Conservation (phyloP, 2,113 vertebrate genomes). For the Otis tarda region DNA sequence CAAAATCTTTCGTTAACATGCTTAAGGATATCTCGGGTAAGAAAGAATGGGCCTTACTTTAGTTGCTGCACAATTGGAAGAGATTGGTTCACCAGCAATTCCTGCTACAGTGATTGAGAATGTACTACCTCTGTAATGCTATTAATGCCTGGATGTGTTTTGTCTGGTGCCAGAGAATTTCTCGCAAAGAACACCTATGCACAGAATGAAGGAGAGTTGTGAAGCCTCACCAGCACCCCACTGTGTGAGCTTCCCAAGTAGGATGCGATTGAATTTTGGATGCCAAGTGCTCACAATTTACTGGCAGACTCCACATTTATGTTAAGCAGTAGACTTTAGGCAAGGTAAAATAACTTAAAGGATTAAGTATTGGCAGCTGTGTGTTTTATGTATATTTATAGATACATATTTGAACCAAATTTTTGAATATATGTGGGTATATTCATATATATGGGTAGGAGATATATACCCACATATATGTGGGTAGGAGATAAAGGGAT, state of each 20-base stretch:
- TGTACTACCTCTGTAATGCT: background rate
- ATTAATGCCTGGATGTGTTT: background rate
- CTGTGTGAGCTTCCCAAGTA: background rate
- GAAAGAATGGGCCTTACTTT: background rate
- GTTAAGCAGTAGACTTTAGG: background rate
- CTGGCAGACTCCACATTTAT: background rate
- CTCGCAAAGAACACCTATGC: background rate
- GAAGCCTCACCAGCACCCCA: background rate
- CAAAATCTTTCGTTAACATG: background rate
- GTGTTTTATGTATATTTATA: background rate
- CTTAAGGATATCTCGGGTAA: background rate
- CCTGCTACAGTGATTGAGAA: background rate
- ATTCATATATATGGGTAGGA: background rate
- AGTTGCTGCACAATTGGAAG: background rate
- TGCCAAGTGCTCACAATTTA: fast-evolving
- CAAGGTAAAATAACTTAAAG: background rate
- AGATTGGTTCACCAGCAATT: background rate
- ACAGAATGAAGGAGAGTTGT: background rate
- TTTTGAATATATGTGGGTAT: background rate
- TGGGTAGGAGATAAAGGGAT: background rate
- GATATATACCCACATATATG: too few species aligned
- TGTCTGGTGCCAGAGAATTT: background rate
- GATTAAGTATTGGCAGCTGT: background rate
- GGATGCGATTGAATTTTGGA: background rate
- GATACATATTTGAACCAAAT: background rate